Evolutionary conservation across 2,888 invertebrate species (phyloP).

Genomic region (Xestia xanthographa): DNA sequence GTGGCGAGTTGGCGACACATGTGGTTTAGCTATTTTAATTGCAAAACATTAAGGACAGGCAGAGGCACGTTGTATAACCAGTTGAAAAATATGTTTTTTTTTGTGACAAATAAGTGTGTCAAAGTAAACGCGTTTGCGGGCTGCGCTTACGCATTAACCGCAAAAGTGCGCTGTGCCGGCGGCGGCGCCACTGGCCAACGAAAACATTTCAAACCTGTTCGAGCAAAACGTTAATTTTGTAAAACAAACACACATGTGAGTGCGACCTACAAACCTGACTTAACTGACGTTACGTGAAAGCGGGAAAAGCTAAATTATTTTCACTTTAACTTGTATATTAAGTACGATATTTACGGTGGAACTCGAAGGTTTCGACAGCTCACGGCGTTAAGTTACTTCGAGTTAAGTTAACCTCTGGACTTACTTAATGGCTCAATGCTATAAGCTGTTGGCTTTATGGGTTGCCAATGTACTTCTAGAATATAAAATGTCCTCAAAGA

Average conservation of each 20-base stretch:
- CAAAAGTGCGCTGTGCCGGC: slow-evolving; percentile 76
- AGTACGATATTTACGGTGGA: slow-evolving; percentile 54
- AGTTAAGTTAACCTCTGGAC: slow-evolving; percentile 28
- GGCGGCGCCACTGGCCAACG: slow-evolving; percentile 76
- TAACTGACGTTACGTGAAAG: slow-evolving; percentile 78
- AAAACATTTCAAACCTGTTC: slow-evolving; percentile 83
- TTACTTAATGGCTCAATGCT: slow-evolving; percentile 35
- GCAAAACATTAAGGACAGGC: slow-evolving; percentile 47
- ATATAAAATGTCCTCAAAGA: slow-evolving; percentile 11
- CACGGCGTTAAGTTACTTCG: slow-evolving; percentile 40
- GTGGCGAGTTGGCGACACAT: slow-evolving; percentile 22
- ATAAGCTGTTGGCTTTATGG: slow-evolving; percentile 15
- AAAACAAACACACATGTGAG: slow-evolving; percentile 79
- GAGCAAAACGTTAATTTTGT: slow-evolving; percentile 82
- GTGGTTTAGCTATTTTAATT: slow-evolving; percentile 60
- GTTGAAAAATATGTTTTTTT: slow-evolving; percentile 61
- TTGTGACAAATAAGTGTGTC: slow-evolving; percentile 82
- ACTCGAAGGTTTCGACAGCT: slow-evolving; percentile 50
- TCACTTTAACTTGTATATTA: slow-evolving; percentile 69
- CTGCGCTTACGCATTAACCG: slow-evolving; percentile 84
- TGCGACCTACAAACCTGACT: slow-evolving; percentile 79
- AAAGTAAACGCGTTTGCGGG: slow-evolving; percentile 82
- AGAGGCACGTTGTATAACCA: slow-evolving; percentile 55
- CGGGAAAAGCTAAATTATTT: slow-evolving; percentile 81
- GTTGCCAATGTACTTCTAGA: slow-evolving; percentile 4